These are phyloP conservation scores for Pleuronectes platessa DNA, from an alignment of 2,113 vertebrate genomes.

Conservation along the genomic window DNA sequence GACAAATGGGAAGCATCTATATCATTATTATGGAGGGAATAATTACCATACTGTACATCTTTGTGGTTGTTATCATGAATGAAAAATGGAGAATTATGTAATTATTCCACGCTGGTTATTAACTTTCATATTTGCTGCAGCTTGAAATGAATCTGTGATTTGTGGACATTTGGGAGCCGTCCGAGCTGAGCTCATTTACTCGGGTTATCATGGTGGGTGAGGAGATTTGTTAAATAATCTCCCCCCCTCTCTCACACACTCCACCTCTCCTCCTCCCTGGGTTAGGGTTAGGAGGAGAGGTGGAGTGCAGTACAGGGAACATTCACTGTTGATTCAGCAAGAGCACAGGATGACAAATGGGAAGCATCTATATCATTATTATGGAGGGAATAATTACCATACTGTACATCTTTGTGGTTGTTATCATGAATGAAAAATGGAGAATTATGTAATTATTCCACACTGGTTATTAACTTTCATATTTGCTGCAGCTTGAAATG, in stretches of 20 bases:
- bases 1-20: constrained; percentile 9
- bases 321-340: constrained; percentile 12
- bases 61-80: constrained; percentile 31
- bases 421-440: constrained; percentile 41
- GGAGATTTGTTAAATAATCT: constrained; percentile 57
- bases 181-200: constrained; percentile 22
- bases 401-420: constrained; percentile 36
- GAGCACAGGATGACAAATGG: not conserved
- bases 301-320: not conserved
- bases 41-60: constrained; percentile 46
- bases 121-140: constrained; percentile 44
- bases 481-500: constrained; percentile 48
- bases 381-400: constrained; percentile 40
- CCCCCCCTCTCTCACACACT: not conserved
- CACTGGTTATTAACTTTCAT: constrained; percentile 61
- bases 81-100: constrained; percentile 51
- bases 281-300: too few relatives aligned
- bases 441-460: constrained; percentile 56
- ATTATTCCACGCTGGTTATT: constrained; percentile 62
- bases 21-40: constrained; percentile 22
- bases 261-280: too few relatives aligned
- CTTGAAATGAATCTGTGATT: constrained; percentile 69
- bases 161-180: constrained; percentile 44
- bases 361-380: constrained; percentile 2
- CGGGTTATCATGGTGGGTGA: constrained; percentile 23